Evolutionary conservation across 2,113 vertebrate genomes (phyloP).

Genomic region (Corythornis madagascariensis): DNA sequence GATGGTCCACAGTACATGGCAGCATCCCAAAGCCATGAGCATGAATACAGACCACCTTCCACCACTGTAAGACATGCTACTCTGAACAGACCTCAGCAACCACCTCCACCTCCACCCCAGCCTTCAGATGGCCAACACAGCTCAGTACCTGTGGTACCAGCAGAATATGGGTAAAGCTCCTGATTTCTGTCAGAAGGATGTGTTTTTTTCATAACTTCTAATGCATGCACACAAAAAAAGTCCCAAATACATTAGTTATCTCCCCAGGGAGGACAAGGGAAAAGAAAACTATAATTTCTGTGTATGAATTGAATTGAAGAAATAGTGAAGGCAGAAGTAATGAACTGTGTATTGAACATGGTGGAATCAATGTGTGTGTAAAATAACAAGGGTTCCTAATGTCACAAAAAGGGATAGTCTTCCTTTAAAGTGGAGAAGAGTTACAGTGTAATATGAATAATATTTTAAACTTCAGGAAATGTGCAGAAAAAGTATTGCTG

Average conservation of each 20-base stretch:
- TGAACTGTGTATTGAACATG: background rate
- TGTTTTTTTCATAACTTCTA: background rate
- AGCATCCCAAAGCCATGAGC: constrained; percentile 79
- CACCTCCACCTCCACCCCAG: constrained; percentile 89
- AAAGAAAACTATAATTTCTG: background rate
- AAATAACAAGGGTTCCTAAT: background rate
- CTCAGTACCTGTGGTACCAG: constrained; percentile 77
- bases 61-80: constrained; percentile 85
- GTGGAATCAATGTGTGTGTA: background rate
- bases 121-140: constrained; percentile 81
- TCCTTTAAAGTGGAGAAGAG: background rate
- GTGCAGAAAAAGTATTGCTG: background rate
- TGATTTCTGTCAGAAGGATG: background rate
- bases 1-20: constrained; percentile 70
- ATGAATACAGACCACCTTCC: constrained; percentile 85
- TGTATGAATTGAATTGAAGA: background rate
- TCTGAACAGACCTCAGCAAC: constrained; percentile 89
- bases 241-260: background rate
- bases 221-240: background rate
- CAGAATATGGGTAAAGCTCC: constrained; percentile 87
- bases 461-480: background rate
- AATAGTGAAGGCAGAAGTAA: background rate
- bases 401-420: background rate
- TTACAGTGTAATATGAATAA: background rate
- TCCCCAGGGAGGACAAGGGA: background rate